These are phyloP conservation scores for Sebastes variabilis DNA, from an alignment of 2,797 vertebrate genomes.

Conservation along the genomic window DNA sequence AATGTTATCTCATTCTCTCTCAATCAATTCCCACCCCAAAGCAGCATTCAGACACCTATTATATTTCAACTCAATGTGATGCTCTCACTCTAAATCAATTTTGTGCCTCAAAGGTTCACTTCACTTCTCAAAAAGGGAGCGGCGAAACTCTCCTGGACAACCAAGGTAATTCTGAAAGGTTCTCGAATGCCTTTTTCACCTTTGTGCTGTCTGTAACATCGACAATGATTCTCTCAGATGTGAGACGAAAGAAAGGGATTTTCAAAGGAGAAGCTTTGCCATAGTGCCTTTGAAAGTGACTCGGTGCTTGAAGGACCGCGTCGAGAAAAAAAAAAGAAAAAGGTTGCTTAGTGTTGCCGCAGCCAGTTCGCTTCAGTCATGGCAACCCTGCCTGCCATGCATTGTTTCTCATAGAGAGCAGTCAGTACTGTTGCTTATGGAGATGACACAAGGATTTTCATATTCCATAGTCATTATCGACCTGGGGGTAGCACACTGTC, in stretches of 20 bases:
- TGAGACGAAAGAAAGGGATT: conserved; percentile 38
- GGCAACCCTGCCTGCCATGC: not conserved
- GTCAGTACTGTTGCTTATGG: not conserved
- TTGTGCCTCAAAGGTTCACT: conserved; percentile 46
- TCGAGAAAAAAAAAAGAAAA: conserved; percentile 8
- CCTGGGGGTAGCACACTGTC: too few relatives aligned
- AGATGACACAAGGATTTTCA: not conserved
- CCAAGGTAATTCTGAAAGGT: conserved; percentile 34
- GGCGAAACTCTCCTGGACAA: conserved; percentile 32
- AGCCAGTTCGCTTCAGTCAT: not conserved
- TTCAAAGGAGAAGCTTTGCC: conserved; percentile 38
- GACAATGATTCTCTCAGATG: conserved; percentile 37
- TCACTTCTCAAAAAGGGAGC: conserved; percentile 33
- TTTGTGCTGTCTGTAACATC: conserved; percentile 4
- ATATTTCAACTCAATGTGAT: conserved; percentile 55
- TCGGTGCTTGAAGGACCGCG: conserved; percentile 17
- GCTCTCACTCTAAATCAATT: conserved; percentile 56
- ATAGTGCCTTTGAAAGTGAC: conserved; percentile 42
- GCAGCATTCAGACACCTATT: conserved; percentile 55
- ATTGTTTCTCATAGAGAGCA: not conserved
- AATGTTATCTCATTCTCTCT: conserved; percentile 55
- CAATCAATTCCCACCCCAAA: conserved; percentile 51
- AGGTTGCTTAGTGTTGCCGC: conserved; percentile 7
- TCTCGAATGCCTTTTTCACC: conserved; percentile 48
- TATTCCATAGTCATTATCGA: not conserved